Percentiles rank a stretch among this genome's conserved stretches.
Conservation (phyloP, 2,888 invertebrate genomes). For the Bombylius discolor region DNA sequence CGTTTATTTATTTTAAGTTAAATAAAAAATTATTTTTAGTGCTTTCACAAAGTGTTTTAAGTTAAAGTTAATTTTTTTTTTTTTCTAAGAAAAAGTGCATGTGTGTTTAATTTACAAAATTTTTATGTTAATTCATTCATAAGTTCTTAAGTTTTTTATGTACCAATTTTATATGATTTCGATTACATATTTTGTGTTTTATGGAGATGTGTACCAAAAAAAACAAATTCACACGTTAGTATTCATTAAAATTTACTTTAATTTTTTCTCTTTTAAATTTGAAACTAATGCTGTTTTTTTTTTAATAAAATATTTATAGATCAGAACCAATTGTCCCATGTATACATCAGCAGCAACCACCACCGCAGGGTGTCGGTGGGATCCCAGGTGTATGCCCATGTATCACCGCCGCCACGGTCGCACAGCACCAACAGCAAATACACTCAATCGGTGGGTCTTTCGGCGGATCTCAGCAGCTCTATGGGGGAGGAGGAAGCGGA, state of each 20-base stretch:
- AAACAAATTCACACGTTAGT: slow-evolving; percentile 4
- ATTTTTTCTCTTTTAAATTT: not conserved
- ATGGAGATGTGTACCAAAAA: too few species aligned
- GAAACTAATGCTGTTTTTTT: not conserved
- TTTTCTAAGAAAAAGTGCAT: not conserved
- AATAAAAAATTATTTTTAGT: too few species aligned
- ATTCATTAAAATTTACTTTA: slow-evolving; percentile 3
- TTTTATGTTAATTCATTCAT: not conserved
- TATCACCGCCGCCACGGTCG: slow-evolving; percentile 28
- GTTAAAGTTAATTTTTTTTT: too few species aligned
- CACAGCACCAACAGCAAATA: slow-evolving; percentile 30
- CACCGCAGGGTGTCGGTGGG: slow-evolving; percentile 36
- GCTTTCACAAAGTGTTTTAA: too few species aligned
- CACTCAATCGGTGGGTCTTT: slow-evolving; percentile 32
- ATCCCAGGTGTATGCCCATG: slow-evolving; percentile 37
- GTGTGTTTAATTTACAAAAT: not conserved
- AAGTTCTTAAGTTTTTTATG: not conserved
- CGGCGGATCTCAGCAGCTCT: slow-evolving; percentile 38
- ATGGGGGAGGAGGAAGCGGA: slow-evolving; percentile 33
- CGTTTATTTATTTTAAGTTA: too few species aligned
- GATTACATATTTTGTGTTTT: too few species aligned
- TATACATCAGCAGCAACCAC: slow-evolving; percentile 36
- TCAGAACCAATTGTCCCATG: slow-evolving; percentile 34
- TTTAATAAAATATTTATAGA: slow-evolving; percentile 19
- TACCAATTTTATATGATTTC: too few species aligned